phyloP scores from a whole-genome alignment of 2,113 vertebrate genomes.

The Pogona vitticeps region DNA sequence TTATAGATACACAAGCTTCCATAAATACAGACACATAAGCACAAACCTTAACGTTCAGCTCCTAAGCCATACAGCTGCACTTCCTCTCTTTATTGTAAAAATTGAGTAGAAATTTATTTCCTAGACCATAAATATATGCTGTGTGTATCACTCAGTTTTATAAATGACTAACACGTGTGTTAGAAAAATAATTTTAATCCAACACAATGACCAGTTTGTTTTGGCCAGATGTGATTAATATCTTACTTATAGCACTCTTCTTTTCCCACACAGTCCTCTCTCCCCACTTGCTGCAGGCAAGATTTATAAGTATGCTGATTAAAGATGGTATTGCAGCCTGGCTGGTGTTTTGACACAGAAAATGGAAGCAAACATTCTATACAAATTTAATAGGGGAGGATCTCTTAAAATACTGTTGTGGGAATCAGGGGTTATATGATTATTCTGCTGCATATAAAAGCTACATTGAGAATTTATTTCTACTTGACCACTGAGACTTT shows the following conservation, averaged over 20 bases:
- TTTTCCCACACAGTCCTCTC: background rate
- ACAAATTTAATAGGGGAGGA: background rate
- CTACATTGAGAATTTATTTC: slow-evolving; percentile 13
- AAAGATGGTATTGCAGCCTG: background rate
- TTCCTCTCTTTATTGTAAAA: slow-evolving; percentile 9
- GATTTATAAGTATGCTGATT: slow-evolving; percentile 15
- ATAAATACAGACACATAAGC: too few relatives aligned
- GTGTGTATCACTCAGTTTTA: slow-evolving; percentile 22
- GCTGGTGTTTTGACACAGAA: background rate
- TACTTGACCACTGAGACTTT: background rate
- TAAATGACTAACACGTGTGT: slow-evolving; percentile 25
- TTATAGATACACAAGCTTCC: background rate
- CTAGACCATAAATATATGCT: slow-evolving; percentile 17
- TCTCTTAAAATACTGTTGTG: background rate
- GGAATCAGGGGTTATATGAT: slow-evolving; percentile 17
- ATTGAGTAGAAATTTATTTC: slow-evolving; percentile 6
- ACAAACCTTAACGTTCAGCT: too few relatives aligned
- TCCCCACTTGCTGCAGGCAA: background rate
- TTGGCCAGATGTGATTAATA: slow-evolving; percentile 21
- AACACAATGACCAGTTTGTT: slow-evolving; percentile 25
- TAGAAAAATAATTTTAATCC: slow-evolving; percentile 32
- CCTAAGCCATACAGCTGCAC: background rate
- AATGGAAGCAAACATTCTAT: background rate
- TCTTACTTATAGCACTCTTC: background rate
- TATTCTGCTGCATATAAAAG: background rate